Conservation (phyloP, 2,113 vertebrate species). For the Grammomys surdaster region DNA sequence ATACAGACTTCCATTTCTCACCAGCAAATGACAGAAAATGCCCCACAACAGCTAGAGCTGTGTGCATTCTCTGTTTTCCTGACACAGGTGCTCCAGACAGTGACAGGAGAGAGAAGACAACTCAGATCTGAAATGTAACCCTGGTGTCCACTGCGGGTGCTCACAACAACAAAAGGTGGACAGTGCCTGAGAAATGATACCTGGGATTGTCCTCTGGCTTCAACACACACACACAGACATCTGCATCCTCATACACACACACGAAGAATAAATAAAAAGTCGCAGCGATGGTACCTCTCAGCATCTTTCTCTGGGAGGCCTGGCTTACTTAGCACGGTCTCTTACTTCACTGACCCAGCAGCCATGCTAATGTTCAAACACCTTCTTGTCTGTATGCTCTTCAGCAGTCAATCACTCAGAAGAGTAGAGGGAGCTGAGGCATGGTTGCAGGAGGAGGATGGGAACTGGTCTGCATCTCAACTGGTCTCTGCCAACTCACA, state of each 20-base stretch:
- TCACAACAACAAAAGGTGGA: not conserved
- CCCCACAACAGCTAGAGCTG: not conserved
- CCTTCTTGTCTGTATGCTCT: not conserved
- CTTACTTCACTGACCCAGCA: rapidly evolving
- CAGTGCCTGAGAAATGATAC: not conserved
- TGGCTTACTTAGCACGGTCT: rapidly evolving
- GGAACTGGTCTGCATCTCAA: not conserved
- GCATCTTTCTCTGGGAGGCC: not conserved
- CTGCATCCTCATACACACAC: not conserved
- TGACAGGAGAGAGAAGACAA: not conserved
- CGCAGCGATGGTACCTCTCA: not conserved
- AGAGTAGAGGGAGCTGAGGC: not conserved
- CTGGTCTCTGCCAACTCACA: not conserved
- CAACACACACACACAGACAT: not conserved
- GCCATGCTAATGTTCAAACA: not conserved
- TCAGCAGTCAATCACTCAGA: not conserved
- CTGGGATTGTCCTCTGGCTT: not conserved
- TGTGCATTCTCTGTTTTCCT: not conserved
- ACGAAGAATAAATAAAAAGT: not conserved
- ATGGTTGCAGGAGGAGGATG: not conserved
- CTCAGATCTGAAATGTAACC: not conserved
- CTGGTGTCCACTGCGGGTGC: not conserved
- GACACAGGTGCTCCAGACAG: not conserved
- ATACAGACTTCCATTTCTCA: not conserved
- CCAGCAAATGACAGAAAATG: not conserved